These are phyloP conservation scores for Macrocentrus cingulum DNA, from an alignment of 1,140 invertebrate genomes.

Conservation along the genomic window DNA sequence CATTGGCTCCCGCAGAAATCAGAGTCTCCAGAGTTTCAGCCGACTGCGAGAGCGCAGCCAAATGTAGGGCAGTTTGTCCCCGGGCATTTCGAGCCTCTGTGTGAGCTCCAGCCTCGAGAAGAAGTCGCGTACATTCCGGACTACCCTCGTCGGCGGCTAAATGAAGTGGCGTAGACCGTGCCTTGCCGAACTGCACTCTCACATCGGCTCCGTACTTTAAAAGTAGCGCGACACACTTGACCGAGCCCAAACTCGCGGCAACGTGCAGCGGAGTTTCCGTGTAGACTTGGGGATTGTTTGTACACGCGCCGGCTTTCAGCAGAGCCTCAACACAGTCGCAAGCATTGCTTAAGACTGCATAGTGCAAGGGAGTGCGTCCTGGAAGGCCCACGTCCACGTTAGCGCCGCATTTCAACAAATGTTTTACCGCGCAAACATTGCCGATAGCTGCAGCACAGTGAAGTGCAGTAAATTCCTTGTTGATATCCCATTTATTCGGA, in stretches of 20 bases:
- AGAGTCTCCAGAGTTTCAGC: conserved; percentile 71
- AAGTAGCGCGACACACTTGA: conserved; percentile 68
- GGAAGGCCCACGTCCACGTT: conserved; percentile 74
- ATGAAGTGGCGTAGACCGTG: conserved; percentile 74
- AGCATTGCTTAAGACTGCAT: conserved; percentile 72
- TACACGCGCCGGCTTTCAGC: conserved; percentile 70
- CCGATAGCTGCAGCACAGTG: conserved; percentile 74
- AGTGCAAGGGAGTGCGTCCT: conserved; percentile 68
- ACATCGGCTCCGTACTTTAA: conserved; percentile 75
- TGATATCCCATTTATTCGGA: conserved; percentile 68
- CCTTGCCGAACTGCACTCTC: conserved; percentile 68
- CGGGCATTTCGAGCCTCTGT: conserved; percentile 69
- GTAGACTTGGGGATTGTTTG: conserved; percentile 79
- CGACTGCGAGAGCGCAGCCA: conserved; percentile 75
- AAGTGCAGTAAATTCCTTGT: conserved; percentile 69
- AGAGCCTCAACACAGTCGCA: conserved; percentile 69
- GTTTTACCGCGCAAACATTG: conserved; percentile 61
- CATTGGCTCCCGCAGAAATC: conserved; percentile 64
- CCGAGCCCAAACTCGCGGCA: conserved; percentile 72
- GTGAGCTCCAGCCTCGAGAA: conserved; percentile 73
- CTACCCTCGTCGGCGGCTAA: conserved; percentile 81
- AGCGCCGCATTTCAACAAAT: conserved; percentile 67
- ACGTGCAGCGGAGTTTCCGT: conserved; percentile 83
- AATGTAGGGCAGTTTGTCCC: conserved; percentile 75
- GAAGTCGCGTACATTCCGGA: conserved; percentile 67